phyloP scores from a whole-genome alignment of 2,888 invertebrate genomes.

The Bhutanitis thaidina region DNA sequence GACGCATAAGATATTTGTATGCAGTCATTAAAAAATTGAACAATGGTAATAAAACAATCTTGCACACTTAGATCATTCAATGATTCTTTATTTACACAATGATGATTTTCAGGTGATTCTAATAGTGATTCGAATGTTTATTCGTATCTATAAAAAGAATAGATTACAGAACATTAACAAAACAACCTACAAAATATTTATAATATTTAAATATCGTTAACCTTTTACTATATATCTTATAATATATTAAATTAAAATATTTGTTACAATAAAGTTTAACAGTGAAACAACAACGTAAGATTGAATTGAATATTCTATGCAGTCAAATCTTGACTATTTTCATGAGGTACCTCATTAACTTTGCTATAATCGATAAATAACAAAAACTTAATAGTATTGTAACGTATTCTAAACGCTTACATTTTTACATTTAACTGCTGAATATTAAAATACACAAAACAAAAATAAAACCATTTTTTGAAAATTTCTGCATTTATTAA shows the following conservation, averaged over 20 bases:
- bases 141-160: constrained; percentile 58
- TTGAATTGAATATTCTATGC: constrained; percentile 58
- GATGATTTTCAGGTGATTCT: constrained; percentile 48
- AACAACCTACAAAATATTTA: constrained; percentile 25
- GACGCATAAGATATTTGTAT: not conserved
- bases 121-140: no score
- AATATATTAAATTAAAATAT: constrained; percentile 19
- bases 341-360: constrained; percentile 22
- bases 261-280: constrained; percentile 21
- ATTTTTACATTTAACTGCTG: no score
- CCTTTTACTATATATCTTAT: constrained; percentile 36
- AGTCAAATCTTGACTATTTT: constrained; percentile 72
- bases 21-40: no score
- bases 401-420: no score
- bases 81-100: constrained; percentile 77
- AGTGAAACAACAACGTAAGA: constrained; percentile 30
- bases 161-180: constrained; percentile 48
- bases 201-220: constrained; percentile 60
- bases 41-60: constrained; percentile 50
- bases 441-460: no score
- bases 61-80: constrained; percentile 76
- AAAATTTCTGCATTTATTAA: no score
- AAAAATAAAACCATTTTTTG: no score
- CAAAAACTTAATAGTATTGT: no score
- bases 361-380: no score